These are phyloP conservation scores for Rhagoletis pomonella DNA, from an alignment of 1,140 invertebrate genomes.

Conservation along the genomic window DNA sequence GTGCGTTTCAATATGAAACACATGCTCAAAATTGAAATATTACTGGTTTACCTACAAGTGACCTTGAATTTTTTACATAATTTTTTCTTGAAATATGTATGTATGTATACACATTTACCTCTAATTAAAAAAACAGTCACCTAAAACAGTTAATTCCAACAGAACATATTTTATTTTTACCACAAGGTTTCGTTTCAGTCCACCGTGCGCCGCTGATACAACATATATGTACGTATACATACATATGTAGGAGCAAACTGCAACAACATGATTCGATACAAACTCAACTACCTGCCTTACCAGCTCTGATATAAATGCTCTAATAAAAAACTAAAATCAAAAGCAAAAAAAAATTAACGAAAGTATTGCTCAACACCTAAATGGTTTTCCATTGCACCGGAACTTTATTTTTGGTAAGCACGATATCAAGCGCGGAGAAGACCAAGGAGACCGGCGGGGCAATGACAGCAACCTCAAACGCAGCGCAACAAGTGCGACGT, in stretches of 20 bases:
- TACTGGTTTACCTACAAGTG: too few relatives aligned
- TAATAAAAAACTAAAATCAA: slow-evolving; percentile 1
- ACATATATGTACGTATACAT: too few relatives aligned
- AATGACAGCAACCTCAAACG: neutral
- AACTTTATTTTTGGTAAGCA: neutral
- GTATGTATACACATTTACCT: too few relatives aligned
- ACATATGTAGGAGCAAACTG: neutral
- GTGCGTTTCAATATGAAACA: too few relatives aligned
- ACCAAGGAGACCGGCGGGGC: neutral
- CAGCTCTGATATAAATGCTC: neutral
- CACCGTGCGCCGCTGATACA: too few relatives aligned
- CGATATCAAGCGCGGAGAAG: neutral
- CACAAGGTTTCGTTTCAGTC: too few relatives aligned
- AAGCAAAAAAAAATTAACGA: neutral
- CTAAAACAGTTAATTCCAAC: too few relatives aligned
- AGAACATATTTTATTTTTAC: too few relatives aligned
- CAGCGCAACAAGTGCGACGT: slow-evolving; percentile 22
- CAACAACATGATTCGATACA: neutral
- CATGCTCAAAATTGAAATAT: too few relatives aligned
- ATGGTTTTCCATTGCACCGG: neutral
- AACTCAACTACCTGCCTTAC: slow-evolving; percentile 11
- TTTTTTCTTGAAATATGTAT: too few relatives aligned
- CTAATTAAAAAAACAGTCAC: too few relatives aligned
- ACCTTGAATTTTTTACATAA: too few relatives aligned
- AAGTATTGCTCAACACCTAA: neutral